Base-by-base conservation (phyloP, 2,113 vertebrate species). In the Alosa alosa region DNA sequence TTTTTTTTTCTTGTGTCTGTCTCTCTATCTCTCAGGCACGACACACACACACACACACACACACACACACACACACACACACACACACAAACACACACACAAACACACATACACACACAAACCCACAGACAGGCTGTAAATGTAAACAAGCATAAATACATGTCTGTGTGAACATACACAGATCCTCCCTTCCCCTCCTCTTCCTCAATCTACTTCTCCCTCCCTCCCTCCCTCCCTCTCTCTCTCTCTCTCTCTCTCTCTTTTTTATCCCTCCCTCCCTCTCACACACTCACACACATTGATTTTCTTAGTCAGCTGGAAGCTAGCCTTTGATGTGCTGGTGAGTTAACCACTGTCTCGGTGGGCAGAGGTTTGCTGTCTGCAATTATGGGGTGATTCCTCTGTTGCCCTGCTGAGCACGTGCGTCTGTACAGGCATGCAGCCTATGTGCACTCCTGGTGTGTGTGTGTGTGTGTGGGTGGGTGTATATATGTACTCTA, bases 281-380 rank as follows among this genome's bases (percentile, higher is more conserved):
- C 57, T 64, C 52, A 86, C 46, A 83, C 81, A 55, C 44, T 41
- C 55, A 82, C 39, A 82, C 49, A 68, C 50, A 84, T 25, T 81
- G 55, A 85, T 82, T 87, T 39, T 85, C 82, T 87, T 78, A 89
- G 84, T 89, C 88, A 89, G 86, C 88, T 87, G 84, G 82, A 82
- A 82, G 75, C 15, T 7, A 10, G 68, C 31, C 41, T 88, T 86
- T 85, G 82, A 88, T 84, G 25, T 84, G 49, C 17, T 81, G 84
- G 81, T 52, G 52, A 78, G 52, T 86, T 85, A 85, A 68, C 68
- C 50, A 81, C 57, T 72, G 25, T 4, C 84, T 83, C 87, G 78
- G 87, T 57, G 84, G 87, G 87, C 50, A 81, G 84, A 25, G 57
- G 57, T 64, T 64, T 64, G 57, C 57, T 25, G 6, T n/a, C 9